Percentiles rank a stretch among this genome's conserved stretches.
Conservation (phyloP, 2,888 invertebrate species). For the Drosophila acutilabella region DNA sequence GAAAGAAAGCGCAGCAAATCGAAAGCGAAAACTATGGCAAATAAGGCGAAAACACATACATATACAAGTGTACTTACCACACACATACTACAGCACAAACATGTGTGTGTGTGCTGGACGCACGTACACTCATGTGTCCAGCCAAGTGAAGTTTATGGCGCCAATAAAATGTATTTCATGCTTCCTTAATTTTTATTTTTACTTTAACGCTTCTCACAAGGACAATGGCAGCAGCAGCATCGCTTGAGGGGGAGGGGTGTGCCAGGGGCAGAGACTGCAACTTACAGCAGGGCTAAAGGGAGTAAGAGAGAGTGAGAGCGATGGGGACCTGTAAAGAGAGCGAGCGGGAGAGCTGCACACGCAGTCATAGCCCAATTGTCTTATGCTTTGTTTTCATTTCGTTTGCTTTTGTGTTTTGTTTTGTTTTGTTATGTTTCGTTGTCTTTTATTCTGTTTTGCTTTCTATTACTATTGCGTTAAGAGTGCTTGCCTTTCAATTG, state of each 20-base stretch:
- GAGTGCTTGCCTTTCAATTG: slow-evolving; percentile 19
- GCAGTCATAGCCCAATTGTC: slow-evolving; percentile 55
- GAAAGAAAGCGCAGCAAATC: slow-evolving; percentile 78
- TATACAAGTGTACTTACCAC: slow-evolving; percentile 25
- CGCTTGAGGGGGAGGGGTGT: not conserved
- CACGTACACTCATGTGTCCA: slow-evolving; percentile 83
- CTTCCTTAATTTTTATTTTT: slow-evolving; percentile 85
- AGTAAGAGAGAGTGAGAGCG: not conserved
- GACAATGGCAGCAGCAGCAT: slow-evolving; percentile 38
- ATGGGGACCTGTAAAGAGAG: not conserved
- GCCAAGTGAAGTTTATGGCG: slow-evolving; percentile 84
- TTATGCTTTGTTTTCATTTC: slow-evolving; percentile 40
- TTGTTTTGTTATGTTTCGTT: slow-evolving; percentile 6
- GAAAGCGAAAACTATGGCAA: slow-evolving; percentile 78
- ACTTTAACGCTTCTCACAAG: slow-evolving; percentile 75
- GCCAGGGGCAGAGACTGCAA: slow-evolving; percentile 24
- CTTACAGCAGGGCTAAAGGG: not conserved
- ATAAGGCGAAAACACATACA: slow-evolving; percentile 49
- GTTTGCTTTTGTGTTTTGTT: slow-evolving; percentile 3
- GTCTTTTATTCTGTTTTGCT: slow-evolving; percentile 20
- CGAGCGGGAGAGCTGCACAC: slow-evolving; percentile 46
- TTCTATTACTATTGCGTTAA: slow-evolving; percentile 52
- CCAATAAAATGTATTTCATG: slow-evolving; percentile 85
- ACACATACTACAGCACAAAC: slow-evolving; percentile 9
- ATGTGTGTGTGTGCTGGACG: slow-evolving; percentile 49